A percentile compares a stretch with the other conserved stretches of the same genome.
Conservation (phyloP, 1,140 invertebrate genomes). For the Bombus waltoni region DNA sequence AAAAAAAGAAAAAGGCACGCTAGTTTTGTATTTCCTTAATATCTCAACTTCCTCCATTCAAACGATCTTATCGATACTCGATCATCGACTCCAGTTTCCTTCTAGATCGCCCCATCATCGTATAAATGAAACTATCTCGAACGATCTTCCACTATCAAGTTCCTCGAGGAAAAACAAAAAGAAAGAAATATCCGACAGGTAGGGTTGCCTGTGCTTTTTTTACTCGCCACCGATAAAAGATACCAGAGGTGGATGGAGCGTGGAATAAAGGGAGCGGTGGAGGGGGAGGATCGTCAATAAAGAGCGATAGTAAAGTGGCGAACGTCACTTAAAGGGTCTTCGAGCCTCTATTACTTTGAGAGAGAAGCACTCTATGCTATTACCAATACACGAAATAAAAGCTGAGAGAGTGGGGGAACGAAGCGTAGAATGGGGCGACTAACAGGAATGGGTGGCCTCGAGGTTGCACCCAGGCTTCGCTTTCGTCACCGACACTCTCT, state of each 20-base stretch:
- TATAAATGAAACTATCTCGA: constrained; percentile 4
- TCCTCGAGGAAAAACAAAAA: background rate
- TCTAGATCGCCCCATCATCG: background rate
- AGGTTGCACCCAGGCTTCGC: constrained; percentile 22
- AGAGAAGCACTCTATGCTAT: constrained; percentile 73
- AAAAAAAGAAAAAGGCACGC: too few species aligned
- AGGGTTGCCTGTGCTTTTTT: background rate
- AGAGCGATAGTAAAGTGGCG: constrained; percentile 71
- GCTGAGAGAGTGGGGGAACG: background rate
- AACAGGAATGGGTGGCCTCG: background rate
- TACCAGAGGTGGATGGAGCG: constrained; percentile 8
- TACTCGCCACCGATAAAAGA: constrained; percentile 9
- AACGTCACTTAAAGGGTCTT: constrained; percentile 73
- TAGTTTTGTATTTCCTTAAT: background rate
- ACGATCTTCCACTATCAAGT: background rate
- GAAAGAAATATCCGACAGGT: background rate
- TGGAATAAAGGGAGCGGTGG: background rate
- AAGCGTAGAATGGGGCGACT: background rate
- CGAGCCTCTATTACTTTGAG: constrained; percentile 71
- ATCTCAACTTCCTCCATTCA: background rate
- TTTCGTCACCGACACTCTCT: constrained; percentile 31
- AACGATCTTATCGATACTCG: background rate
- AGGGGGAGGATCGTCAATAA: constrained; percentile 43
- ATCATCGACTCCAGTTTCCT: background rate
- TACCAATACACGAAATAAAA: constrained; percentile 75